Evolutionary conservation across 2,113 vertebrate species (phyloP).

Genomic region (Anhinga anhinga): DNA sequence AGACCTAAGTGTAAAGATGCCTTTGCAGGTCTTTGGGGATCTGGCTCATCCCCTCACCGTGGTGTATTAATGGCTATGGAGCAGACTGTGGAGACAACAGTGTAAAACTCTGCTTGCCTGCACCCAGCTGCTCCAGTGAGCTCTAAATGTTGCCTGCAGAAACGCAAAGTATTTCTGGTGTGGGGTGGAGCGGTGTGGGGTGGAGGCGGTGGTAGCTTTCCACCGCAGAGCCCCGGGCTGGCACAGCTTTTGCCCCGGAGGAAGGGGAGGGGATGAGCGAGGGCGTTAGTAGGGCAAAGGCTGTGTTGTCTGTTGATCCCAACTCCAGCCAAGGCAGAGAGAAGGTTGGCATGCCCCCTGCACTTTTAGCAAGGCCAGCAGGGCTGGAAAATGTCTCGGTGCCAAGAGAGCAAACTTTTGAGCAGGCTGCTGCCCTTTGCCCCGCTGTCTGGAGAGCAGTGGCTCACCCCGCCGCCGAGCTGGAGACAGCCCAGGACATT

Average conservation of each 20-base stretch:
- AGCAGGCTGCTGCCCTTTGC: constrained; percentile 49
- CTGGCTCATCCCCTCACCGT: accelerated
- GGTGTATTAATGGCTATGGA: background rate
- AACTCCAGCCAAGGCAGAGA: background rate
- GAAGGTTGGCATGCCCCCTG: background rate
- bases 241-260: background rate
- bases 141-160: background rate
- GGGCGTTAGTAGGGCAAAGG: background rate
- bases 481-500: background rate
- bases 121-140: background rate
- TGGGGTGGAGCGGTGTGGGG: accelerated
- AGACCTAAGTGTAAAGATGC: background rate
- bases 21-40: background rate
- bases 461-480: background rate
- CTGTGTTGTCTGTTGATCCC: background rate
- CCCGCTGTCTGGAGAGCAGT: background rate
- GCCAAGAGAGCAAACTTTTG: background rate
- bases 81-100: background rate
- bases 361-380: background rate
- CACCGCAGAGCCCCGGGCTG: background rate
- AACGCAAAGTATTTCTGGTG: background rate
- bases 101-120: background rate
- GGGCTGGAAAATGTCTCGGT: background rate
- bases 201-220: background rate
- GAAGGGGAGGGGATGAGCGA: background rate